phyloP scores from a whole-genome alignment of 2,113 vertebrate species.

The Columba livia region DNA sequence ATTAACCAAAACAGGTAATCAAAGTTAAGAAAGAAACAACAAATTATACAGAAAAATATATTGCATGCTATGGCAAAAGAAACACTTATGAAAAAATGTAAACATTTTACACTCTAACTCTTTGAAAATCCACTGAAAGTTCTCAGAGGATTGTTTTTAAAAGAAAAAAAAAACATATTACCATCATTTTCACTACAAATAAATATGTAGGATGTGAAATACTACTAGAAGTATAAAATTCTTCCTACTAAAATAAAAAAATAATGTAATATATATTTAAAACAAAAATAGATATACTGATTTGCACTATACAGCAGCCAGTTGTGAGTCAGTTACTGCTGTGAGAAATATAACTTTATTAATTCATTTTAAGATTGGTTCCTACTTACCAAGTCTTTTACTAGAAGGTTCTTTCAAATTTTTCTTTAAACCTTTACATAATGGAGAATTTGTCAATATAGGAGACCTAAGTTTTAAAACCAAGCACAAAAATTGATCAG shows the following conservation, averaged over 20 bases:
- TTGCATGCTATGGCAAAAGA: background rate
- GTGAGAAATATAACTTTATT: background rate
- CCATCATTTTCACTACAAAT: background rate
- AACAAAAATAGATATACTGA: background rate
- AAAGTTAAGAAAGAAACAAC: background rate
- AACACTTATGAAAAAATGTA: background rate
- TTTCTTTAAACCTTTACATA: constrained; percentile 71
- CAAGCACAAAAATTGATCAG: background rate
- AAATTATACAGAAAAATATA: background rate
- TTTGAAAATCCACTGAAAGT: background rate
- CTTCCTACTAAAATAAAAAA: background rate
- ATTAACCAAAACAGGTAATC: background rate
- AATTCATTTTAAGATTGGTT: background rate
- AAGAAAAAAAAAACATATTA: background rate
- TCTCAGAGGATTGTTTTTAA: background rate
- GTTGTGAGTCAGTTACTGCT: background rate
- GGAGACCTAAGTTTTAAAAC: constrained; percentile 74
- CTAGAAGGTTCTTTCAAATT: background rate
- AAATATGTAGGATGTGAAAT: background rate
- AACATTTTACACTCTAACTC: background rate
- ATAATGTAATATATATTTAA: background rate
- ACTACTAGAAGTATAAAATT: background rate
- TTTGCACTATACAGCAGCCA: background rate
- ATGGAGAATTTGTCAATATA: constrained; percentile 76
- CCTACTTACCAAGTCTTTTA: constrained; percentile 73